These are phyloP conservation scores for Loriculus beryllinus DNA, from an alignment of 2,797 vertebrate species.

Conservation along the genomic window DNA sequence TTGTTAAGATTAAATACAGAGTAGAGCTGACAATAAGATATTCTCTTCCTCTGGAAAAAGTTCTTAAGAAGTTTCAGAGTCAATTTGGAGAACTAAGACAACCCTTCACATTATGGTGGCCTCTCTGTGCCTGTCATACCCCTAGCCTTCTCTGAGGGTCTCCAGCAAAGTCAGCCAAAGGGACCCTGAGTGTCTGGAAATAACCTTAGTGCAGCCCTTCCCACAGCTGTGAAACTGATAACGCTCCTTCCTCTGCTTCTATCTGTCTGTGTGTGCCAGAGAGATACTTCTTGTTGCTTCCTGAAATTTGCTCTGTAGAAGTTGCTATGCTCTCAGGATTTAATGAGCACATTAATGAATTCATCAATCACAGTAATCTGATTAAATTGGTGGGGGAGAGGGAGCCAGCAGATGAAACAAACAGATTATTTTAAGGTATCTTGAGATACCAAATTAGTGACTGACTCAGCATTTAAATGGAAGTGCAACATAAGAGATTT, in stretches of 20 bases:
- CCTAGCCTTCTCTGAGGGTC: background rate
- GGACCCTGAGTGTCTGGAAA: background rate
- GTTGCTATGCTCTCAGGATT: slow-evolving; percentile 18
- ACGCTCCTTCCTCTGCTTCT: background rate
- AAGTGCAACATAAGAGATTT: slow-evolving; percentile 43
- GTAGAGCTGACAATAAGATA: background rate
- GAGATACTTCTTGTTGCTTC: background rate
- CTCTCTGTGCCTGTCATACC: background rate
- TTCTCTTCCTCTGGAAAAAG: background rate
- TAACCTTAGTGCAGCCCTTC: background rate
- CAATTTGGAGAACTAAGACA: background rate
- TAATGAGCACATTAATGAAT: slow-evolving; percentile 25
- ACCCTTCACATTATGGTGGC: background rate
- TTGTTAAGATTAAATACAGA: background rate
- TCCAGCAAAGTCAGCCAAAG: background rate
- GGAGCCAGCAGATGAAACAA: slow-evolving; percentile 55
- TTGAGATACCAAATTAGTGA: slow-evolving; percentile 51
- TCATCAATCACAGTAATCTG: slow-evolving; percentile 63
- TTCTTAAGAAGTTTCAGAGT: background rate
- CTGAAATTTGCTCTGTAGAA: slow-evolving; percentile 21
- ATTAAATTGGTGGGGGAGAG: slow-evolving; percentile 49
- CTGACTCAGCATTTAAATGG: slow-evolving; percentile 56
- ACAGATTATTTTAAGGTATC: slow-evolving; percentile 63
- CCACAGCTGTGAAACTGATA: background rate
- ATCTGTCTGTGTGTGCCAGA: background rate